phyloP scores from a whole-genome alignment of 2,113 vertebrate species.

The Strigops habroptila region DNA sequence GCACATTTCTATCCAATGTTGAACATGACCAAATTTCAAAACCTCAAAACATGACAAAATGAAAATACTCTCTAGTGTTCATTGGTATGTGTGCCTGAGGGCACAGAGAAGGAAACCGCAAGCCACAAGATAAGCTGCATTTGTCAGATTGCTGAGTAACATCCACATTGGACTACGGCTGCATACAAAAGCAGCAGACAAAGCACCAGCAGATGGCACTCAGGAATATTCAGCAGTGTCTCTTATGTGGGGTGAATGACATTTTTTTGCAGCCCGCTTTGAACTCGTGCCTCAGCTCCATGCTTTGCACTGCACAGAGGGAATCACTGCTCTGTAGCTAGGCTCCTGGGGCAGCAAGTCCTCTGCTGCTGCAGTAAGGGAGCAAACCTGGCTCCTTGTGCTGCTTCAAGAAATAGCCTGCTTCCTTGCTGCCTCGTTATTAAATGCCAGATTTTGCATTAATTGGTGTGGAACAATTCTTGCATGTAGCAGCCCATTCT shows the following conservation, averaged over 20 bases:
- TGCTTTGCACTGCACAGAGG: not conserved
- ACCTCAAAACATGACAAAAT: fast-evolving
- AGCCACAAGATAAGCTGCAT: not conserved
- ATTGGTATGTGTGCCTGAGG: not conserved
- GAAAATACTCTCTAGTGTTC: not conserved
- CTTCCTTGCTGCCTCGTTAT: not conserved
- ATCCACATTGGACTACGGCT: not conserved
- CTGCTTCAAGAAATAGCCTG: not conserved
- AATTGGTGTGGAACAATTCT: not conserved
- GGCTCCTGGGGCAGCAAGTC: fast-evolving
- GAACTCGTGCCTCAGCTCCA: not conserved
- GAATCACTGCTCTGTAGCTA: not conserved
- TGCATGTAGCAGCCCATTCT: not conserved
- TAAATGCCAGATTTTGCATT: not conserved
- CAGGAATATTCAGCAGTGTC: not conserved
- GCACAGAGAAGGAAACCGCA: not conserved
- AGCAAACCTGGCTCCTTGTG: not conserved
- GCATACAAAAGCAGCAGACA: not conserved
- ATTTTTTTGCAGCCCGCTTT: not conserved
- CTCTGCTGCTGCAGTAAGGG: not conserved
- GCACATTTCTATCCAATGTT: not conserved
- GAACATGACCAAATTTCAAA: not conserved
- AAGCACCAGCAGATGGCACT: slow-evolving; percentile 11
- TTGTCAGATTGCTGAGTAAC: not conserved
- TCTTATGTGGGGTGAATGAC: not conserved